A percentile compares a stretch with the other conserved stretches of the same genome.
Evolutionary conservation across 1,140 invertebrate species (phyloP).

Genomic region (Chlorops oryzae): DNA sequence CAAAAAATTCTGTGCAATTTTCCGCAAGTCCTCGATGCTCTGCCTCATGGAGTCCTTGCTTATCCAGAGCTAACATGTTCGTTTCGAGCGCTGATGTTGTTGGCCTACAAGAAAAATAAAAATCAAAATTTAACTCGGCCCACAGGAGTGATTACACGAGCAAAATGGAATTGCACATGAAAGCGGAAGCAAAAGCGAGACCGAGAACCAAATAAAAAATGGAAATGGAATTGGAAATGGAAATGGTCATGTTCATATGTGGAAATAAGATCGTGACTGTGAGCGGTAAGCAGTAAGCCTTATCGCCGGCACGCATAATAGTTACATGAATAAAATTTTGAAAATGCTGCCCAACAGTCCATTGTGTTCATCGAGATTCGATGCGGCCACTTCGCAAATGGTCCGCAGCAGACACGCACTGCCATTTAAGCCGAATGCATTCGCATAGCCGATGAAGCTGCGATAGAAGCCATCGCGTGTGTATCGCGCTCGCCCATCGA

Average conservation of each 20-base stretch:
- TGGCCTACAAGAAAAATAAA: slow-evolving; percentile 43
- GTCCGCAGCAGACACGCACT: slow-evolving; percentile 49
- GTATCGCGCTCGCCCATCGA: slow-evolving; percentile 27
- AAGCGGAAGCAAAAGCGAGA: no score
- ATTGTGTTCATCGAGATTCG: slow-evolving; percentile 46
- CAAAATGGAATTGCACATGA: no score
- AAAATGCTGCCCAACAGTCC: slow-evolving; percentile 51
- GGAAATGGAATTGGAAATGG: neutral
- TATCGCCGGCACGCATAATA: slow-evolving; percentile 9
- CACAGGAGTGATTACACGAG: slow-evolving; percentile 12
- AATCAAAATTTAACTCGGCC: slow-evolving; percentile 35
- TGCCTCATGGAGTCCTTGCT: neutral
- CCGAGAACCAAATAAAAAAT: neutral
- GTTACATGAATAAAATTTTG: slow-evolving; percentile 52
- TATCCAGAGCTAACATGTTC: neutral
- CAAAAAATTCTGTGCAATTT: slow-evolving; percentile 11
- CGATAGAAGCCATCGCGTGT: slow-evolving; percentile 33
- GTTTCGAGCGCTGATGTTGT: slow-evolving; percentile 13
- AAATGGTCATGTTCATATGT: neutral
- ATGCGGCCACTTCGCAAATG: slow-evolving; percentile 49
- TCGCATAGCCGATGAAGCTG: slow-evolving; percentile 31
- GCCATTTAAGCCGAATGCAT: slow-evolving; percentile 50
- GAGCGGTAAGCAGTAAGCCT: no score
- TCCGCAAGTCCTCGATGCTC: neutral
- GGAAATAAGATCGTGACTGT: neutral